Percentiles rank a stretch among this genome's conserved stretches.
These are phyloP conservation scores for Zaprionus inermis DNA, from an alignment of 1,140 invertebrate species.

Conservation along the genomic window DNA sequence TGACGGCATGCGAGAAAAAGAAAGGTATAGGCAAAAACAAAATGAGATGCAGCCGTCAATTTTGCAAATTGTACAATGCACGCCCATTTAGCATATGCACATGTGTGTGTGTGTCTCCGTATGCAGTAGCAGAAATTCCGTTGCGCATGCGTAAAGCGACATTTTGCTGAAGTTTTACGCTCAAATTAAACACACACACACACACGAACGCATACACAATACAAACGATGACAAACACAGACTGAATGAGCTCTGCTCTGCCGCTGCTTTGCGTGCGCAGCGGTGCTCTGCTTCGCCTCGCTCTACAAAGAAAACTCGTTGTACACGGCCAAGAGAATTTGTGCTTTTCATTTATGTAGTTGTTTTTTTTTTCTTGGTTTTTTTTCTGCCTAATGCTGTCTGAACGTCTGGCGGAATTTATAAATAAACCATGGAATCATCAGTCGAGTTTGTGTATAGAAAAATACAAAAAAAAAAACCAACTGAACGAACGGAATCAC, in stretches of 20 bases:
- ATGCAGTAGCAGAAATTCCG: conserved; percentile 18
- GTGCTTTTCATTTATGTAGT: conserved; percentile 12
- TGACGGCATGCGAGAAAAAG: conserved; percentile 25
- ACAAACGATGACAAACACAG: conserved; percentile 31
- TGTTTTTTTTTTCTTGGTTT: conserved; percentile 7
- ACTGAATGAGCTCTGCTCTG: conserved; percentile 3
- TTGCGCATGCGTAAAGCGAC: conserved; percentile 48
- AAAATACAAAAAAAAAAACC: background rate
- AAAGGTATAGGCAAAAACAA: conserved; percentile 10
- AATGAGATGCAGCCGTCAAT: conserved; percentile 38
- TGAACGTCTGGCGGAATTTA: conserved; percentile 65
- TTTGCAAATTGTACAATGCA: conserved; percentile 45
- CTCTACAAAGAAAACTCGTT: conserved; percentile 28
- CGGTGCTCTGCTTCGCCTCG: conserved; percentile 1
- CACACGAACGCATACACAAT: conserved; percentile 2
- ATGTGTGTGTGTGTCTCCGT: background rate
- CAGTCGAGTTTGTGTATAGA: conserved; percentile 31
- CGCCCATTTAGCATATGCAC: conserved; percentile 21
- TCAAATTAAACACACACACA: conserved; percentile 23
- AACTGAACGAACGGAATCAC: conserved; percentile 12
- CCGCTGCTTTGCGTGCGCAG: background rate
- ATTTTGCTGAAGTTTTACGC: conserved; percentile 26
- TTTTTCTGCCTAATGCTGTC: conserved; percentile 32
- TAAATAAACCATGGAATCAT: conserved; percentile 84
- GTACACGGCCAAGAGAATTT: conserved; percentile 26